These are phyloP conservation scores for Sander lucioperca DNA, from an alignment of 2,113 vertebrate species.

Conservation along the genomic window DNA sequence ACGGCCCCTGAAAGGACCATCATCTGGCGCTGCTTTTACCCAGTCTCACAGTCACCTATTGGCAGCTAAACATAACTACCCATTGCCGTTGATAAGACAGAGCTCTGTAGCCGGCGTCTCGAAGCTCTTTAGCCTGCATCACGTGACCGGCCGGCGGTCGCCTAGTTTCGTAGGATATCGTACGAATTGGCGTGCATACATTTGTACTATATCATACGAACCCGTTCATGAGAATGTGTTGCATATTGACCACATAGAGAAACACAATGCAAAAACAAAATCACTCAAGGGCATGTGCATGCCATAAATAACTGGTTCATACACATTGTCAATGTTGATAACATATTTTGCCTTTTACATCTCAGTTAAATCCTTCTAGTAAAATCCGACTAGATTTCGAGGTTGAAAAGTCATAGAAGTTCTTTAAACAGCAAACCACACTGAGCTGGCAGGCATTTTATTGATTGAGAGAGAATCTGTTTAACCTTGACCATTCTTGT, in stretches of 20 bases:
- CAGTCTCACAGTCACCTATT: no score
- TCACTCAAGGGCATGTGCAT: background rate
- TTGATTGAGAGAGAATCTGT: background rate
- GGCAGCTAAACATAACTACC: no score
- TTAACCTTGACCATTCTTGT: constrained; percentile 42
- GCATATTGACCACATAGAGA: background rate
- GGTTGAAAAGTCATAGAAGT: background rate
- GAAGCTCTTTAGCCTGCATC: no score
- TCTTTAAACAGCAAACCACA: background rate
- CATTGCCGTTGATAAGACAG: no score
- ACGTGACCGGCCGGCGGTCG: no score
- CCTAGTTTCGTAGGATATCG: no score
- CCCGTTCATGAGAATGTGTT: no score
- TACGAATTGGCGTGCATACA: no score
- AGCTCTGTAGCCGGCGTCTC: no score
- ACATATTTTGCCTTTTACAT: constrained; percentile 10
- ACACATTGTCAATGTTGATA: background rate
- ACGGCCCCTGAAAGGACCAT: no score
- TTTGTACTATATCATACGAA: no score
- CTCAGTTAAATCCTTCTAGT: background rate
- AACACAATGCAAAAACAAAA: background rate
- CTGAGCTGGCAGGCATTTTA: constrained; percentile 1
- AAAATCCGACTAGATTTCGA: background rate
- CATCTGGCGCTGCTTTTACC: no score
- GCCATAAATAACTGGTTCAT: background rate